Base-by-base conservation (phyloP, 2,888 invertebrate species). In the Metalampra italica region DNA sequence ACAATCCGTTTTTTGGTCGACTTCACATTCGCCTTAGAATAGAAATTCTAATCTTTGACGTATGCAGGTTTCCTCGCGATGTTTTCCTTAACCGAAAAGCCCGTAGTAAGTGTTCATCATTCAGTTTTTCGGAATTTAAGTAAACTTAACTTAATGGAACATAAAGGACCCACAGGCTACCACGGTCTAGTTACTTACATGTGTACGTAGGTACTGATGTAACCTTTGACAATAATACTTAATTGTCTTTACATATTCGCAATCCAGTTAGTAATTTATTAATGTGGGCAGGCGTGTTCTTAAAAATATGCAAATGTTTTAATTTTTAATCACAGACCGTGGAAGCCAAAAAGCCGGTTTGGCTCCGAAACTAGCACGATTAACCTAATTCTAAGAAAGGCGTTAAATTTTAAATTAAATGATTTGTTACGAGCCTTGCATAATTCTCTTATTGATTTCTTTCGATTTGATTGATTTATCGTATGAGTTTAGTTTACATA, bases 301-400 rank as follows among this genome's bases (percentile, higher is more conserved):
- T 22, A 34, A 37, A 46, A 22, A 41, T 42, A 46, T 46, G 46
- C 41, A 32, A 46, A 46, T 42, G 39, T 30, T 42, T 42, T 12
- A 34, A 39, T 39, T 13, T 32, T 36, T 36, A 43, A 37, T 22
- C 44, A 12, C 12, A 34, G 11, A 14, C 43, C 9, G 13, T 34
- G 5, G 22, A 22, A 22, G 22, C 22, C 22, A 22, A 22, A 22
- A 29, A 34, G 34, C 44, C 44, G 44, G 44, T 45, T 43, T 43
- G n/a, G 22, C 22, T 43, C 30, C 32, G 13, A 15, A 34, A 43
- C 37, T 34, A 11, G 15, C 11, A 15, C 43, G 43, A 45, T 45
- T 45, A 45, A 37, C 44, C 44, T 12, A 45, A 45, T 37, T 45
- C 8, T 32, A 3, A 11, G 37, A 37, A 36, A n/a, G 8, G 29